Evolutionary conservation across 2,797 vertebrate genomes (phyloP), one percentile per base, ranked within the genome.

Genomic region (Gouania willdenowi): DNA sequence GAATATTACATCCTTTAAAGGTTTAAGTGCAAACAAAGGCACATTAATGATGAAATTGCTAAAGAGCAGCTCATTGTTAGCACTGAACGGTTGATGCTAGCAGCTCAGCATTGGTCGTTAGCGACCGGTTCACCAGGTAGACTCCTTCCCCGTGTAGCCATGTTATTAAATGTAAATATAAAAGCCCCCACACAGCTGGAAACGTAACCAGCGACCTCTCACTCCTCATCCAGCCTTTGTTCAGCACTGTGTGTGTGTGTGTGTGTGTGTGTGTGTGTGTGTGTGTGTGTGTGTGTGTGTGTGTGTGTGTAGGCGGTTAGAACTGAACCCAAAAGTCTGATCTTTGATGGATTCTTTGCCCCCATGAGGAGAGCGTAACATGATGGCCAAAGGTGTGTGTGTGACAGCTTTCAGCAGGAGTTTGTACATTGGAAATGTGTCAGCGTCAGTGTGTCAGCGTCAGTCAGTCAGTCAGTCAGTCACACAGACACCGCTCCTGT

Each of bases 371-470:
- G n/a, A 6, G 5, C 50, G 50, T 53, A 75, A 74, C 43, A 49
- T 62, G 14, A 44, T 2, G 47, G 53, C 65, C 67, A 66, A 63
- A 71, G 66, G 70, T 78, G 54, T 72, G 55, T 31, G 37, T 62
- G 70, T 51, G 66, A 62, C 65, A 49, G 56, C 61, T 66, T 41
- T 66, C 70, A 64, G 51, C 58, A 48, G 68, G 68, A 78, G 62
- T 63, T 58, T 58, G 58, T 51, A 56, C 47, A 25, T 17, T 19
- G 39, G 32, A 67, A 66, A 68, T 41, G 71, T 72, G 79, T 80
- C 76, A 71, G 71, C 72, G 75, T 78, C 81, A 79, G 42, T 41
- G 71, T 72, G 79, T 80, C 76, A 71, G 71, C 72, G 75, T 78
- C 81, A 79, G 57, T 85, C 81, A 77, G 59, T 54, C 66, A 55